These are phyloP conservation scores for Xenus cinereus DNA, from an alignment of 2,113 vertebrate species.

Conservation along the genomic window DNA sequence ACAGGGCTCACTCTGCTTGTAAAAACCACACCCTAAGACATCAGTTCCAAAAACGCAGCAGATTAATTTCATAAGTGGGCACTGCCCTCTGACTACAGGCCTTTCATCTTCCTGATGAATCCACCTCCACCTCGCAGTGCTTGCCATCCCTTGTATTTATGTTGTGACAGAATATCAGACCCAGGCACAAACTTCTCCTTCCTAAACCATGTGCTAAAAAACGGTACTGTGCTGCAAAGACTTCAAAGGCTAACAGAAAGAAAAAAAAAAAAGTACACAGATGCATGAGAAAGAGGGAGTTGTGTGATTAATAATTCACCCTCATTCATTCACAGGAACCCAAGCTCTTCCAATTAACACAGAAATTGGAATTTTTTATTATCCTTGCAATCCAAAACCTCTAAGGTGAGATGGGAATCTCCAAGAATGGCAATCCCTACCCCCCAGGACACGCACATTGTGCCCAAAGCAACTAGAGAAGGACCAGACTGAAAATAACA, in stretches of 20 bases:
- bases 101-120: neutral
- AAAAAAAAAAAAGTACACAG: neutral
- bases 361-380: neutral
- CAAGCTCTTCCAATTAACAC: neutral
- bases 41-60: fast-evolving
- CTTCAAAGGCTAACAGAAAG: neutral
- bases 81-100: neutral
- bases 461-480: neutral
- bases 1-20: neutral
- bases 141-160: neutral
- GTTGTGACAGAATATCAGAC: neutral
- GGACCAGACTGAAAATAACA: neutral
- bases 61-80: neutral
- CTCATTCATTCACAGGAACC: neutral
- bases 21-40: neutral
- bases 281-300: neutral
- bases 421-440: fast-evolving
- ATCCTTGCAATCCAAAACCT: neutral
- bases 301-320: fast-evolving
- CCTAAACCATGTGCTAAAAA: neutral
- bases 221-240: neutral
- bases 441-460: fast-evolving
- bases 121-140: fast-evolving
- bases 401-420: neutral
- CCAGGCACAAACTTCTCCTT: neutral